Evolutionary conservation across 2,797 vertebrate species (phyloP), one percentile per base, ranked within the genome.

Genomic region (Sphenopsis melanotis): DNA sequence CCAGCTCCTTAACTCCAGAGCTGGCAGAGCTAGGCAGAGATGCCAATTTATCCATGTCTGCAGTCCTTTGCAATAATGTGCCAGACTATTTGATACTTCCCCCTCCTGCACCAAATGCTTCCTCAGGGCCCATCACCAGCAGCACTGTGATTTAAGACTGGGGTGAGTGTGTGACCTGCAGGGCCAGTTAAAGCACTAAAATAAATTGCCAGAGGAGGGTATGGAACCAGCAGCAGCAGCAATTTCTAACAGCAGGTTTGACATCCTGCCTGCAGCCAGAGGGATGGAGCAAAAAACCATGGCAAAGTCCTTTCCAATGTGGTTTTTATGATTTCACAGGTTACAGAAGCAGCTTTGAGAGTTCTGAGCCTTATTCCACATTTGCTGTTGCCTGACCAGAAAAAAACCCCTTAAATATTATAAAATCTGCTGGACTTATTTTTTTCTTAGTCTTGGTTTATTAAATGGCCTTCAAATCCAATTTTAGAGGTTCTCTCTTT

Each of bases 101-200:
- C 63, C 32, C 22, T 52, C 6, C 60, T 82, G 70, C 44, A 87
- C 59, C 59, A 59, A 92, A 60, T 32, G 34, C 49, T 47, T 94
- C 66, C 44, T 92, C 49, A 64, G 74, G 44, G 63, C 64, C 83
- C 63, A 46, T 34, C 59, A 46, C 39, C 4, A 0, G 39, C 61
- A 84, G 57, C 32, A 23, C n/a, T 0, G 0, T 74, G 93, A 93
- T 95, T 96, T 92, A 95, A 91, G 91, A 49, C 12, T 12, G 0
- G 57, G 68, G 78, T 78, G 83, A 87, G 27, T 55, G 32, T 49
- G 44, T 84, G 94, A 93, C 80, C 91, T 87, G 44, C 47, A 79
- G 76, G 59, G 70, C 80, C 87, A 79, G 59, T 83, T 81, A 86
- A 82, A 86, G 26, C 63, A 61, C 83, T 93, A 65, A 93, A 96